These are phyloP conservation scores for Tenthredo amoena DNA, from an alignment of 2,888 invertebrate genomes.

Conservation along the genomic window DNA sequence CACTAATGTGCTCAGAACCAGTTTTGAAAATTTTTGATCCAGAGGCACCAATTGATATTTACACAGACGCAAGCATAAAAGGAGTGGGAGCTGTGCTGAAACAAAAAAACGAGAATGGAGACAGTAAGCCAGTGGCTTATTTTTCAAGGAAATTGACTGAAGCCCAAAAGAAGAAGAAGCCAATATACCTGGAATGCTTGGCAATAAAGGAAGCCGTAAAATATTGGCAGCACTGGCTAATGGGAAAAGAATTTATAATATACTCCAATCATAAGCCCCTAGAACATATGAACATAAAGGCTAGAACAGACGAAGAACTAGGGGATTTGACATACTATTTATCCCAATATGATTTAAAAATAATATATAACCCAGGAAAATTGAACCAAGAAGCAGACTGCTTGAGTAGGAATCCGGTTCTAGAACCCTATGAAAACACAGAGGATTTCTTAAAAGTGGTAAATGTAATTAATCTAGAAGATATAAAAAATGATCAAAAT, in stretches of 20 bases:
- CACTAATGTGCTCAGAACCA: constrained; percentile 9
- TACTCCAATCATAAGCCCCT: too few relatives aligned
- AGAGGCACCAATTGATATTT: constrained; percentile 36
- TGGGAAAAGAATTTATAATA: too few relatives aligned
- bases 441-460: constrained; percentile 10
- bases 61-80: constrained; percentile 49
- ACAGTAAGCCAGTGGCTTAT: constrained; percentile 60
- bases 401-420: too few relatives aligned
- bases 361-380: too few relatives aligned
- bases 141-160: constrained; percentile 55
- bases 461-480: background rate
- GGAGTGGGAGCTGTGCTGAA: constrained; percentile 52
- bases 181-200: too few relatives aligned
- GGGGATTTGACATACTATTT: too few relatives aligned
- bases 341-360: too few relatives aligned
- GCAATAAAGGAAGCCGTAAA: too few relatives aligned
- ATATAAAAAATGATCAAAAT: background rate
- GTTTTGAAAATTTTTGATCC: constrained; percentile 50
- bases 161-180: constrained; percentile 34
- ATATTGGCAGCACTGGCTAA: too few relatives aligned
- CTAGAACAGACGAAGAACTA: too few relatives aligned
- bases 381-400: too few relatives aligned
- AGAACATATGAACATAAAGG: too few relatives aligned
- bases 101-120: constrained; percentile 39
- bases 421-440: constrained; percentile 31